Conservation (phyloP, 2,113 vertebrate genomes). For the Centropus bengalensis region DNA sequence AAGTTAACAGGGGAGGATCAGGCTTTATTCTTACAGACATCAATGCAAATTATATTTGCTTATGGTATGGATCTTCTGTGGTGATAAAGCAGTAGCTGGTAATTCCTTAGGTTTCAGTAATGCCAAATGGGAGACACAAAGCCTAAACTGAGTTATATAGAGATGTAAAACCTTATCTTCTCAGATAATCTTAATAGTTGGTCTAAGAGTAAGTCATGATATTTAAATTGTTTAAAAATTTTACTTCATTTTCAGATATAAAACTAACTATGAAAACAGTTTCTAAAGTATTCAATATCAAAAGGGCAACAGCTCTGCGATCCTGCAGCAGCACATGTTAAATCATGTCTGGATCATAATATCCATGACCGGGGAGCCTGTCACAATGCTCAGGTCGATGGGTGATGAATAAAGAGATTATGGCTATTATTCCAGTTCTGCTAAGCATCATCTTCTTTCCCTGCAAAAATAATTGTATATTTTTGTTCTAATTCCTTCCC, state of each 20-base stretch:
- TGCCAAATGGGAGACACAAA: background rate
- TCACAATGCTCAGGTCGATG: background rate
- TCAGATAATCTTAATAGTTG: background rate
- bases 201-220: background rate
- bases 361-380: background rate
- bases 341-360: background rate
- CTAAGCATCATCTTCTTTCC: background rate
- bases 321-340: background rate
- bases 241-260: background rate
- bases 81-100: background rate
- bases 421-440: background rate
- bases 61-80: background rate
- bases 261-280: background rate
- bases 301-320: background rate
- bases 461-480: background rate
- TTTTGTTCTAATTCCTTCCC: background rate
- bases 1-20: background rate
- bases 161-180: background rate
- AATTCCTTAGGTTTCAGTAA: background rate
- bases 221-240: background rate
- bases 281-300: background rate
- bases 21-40: background rate
- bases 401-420: background rate
- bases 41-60: background rate
- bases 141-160: background rate